Evolutionary conservation across 2,888 invertebrate species (phyloP), one percentile per base, ranked within the genome.

Genomic region (Xestia rhomboidea): DNA sequence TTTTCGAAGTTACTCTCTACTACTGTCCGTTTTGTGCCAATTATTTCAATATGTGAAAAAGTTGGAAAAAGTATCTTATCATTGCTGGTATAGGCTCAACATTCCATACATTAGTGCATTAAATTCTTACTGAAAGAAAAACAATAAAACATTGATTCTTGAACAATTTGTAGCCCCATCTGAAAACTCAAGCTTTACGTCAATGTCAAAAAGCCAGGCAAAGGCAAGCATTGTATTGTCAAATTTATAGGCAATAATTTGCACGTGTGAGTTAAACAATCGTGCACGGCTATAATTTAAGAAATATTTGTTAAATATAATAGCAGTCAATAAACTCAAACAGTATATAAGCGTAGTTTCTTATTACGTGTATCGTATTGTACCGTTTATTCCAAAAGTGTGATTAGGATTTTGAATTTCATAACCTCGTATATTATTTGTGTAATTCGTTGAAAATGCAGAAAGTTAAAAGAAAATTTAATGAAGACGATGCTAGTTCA

Each of bases 381-480:
- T 10, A 27, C 44, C 41, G 34, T 69, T 57, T 38, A 46, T 18
- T 46, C n/a, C 3, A 63, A 62, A 54, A 62, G 30, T 27, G 18
- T n/a, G 6, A 10, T 15, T 10, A 24, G 7, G 0, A 64, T 46
- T 72, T 75, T 27, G 15, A 30, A 68, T 80, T 79, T 86, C 64
- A 81, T 87, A 87, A 88, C 88, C 88, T 87, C 72, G 44, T 73
- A 75, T 2, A 51, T 67, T 79, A 68, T 84, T 83, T 81, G 67
- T 77, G 67, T 60, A 79, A 81, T 41, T 68, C 15, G 0, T 64
- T 68, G 73, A 91, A 87, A 79, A 96, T 96, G 96, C 95, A 95
- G 85, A 95, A 95, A 93, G 86, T 92, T 73, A 96, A 96, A 89
- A 93, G 96, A 88, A 96, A 95, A 92, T 87, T 82, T 49, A 90